Conservation (phyloP, 2,113 vertebrate species). For the Coreoperca whiteheadi region DNA sequence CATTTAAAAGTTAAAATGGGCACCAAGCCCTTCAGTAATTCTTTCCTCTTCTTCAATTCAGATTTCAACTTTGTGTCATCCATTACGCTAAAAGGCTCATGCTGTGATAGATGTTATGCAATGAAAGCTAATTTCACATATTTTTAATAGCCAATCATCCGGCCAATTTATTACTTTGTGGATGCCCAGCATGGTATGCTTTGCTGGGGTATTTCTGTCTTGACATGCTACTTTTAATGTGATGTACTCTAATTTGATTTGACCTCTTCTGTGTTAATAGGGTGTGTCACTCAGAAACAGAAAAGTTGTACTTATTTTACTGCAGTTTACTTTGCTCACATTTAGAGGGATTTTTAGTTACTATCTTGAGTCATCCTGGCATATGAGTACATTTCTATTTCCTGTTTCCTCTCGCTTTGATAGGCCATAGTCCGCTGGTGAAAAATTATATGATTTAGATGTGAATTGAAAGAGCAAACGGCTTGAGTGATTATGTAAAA, state of each 20-base stretch:
- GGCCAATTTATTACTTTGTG: constrained; percentile 65
- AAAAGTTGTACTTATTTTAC: constrained; percentile 32
- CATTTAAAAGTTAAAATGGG: constrained; percentile 30
- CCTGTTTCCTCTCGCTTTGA: constrained; percentile 2
- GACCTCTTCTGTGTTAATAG: constrained; percentile 61
- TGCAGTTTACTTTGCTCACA: constrained; percentile 17
- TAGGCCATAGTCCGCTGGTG: background rate
- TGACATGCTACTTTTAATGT: constrained; percentile 65
- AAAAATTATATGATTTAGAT: constrained; percentile 16
- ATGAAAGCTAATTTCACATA: constrained; percentile 65
- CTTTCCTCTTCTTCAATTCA: constrained; percentile 26
- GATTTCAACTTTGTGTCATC: constrained; percentile 46
- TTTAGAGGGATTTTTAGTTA: constrained; percentile 10
- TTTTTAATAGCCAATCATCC: constrained; percentile 68
- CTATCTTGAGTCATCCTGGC: constrained; percentile 18
- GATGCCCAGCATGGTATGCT: constrained; percentile 55
- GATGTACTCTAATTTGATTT: constrained; percentile 60
- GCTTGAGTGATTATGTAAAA: constrained; percentile 6
- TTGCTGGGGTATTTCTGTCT: constrained; percentile 51
- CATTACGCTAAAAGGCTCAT: constrained; percentile 58
- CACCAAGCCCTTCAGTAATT: constrained; percentile 20
- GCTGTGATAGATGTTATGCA: constrained; percentile 56
- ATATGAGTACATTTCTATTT: constrained; percentile 14
- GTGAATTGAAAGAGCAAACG: background rate
- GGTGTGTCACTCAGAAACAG: constrained; percentile 50